A percentile compares a stretch with the other conserved stretches of the same genome.
phyloP scores from a whole-genome alignment of 2,888 invertebrate species.

The Brenthis hecate region DNA sequence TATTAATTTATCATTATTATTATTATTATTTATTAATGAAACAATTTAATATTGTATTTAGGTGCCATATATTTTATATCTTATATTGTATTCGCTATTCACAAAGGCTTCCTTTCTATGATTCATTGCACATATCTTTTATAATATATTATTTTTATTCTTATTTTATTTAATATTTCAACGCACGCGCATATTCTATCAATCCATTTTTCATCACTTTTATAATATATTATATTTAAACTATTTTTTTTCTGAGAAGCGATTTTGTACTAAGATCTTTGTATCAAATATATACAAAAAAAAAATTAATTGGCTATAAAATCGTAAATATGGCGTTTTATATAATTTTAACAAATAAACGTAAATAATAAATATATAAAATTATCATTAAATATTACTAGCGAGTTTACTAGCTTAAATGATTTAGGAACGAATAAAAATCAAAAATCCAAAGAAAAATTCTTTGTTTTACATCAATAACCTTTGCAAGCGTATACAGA shows the following conservation, averaged over 20 bases:
- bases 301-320: not conserved
- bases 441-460: too few relatives aligned
- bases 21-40: constrained; percentile 43
- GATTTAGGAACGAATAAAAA: too few relatives aligned
- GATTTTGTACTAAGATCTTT: not conserved
- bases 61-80: constrained; percentile 31
- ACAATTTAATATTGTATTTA: constrained; percentile 39
- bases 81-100: constrained; percentile 42
- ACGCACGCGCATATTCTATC: constrained; percentile 34
- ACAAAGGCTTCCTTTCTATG: constrained; percentile 37
- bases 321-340: too few relatives aligned
- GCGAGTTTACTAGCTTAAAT: too few relatives aligned
- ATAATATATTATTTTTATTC: constrained; percentile 24
- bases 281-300: not conserved
- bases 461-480: too few relatives aligned
- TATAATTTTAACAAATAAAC: too few relatives aligned
- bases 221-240: constrained; percentile 3
- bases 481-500: too few relatives aligned
- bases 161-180: constrained; percentile 26
- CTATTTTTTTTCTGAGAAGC: not conserved
- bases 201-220: constrained; percentile 32
- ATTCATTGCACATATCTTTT: constrained; percentile 40
- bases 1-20: constrained; percentile 54
- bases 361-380: too few relatives aligned
- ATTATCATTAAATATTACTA: too few relatives aligned